Conservation (phyloP, 2,888 invertebrate genomes). For the Cephus pygmeus region DNA sequence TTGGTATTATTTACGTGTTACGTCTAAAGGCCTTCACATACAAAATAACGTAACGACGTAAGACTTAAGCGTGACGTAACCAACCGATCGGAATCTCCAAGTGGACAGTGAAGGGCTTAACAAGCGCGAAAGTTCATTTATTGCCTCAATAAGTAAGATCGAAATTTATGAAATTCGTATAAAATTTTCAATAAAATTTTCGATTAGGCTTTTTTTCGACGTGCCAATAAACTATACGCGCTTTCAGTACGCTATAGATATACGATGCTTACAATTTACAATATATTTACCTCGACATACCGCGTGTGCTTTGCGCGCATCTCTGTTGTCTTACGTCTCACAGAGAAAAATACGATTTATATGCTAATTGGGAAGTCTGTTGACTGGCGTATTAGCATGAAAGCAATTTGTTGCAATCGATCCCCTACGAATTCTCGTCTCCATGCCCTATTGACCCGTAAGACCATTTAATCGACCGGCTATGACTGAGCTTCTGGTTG, state of each 20-base stretch:
- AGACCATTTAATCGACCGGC: neutral
- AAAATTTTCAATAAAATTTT: neutral
- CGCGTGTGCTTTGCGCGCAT: neutral
- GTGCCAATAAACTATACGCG: neutral
- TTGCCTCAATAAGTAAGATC: neutral
- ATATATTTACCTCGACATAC: constrained; percentile 12
- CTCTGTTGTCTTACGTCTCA: constrained; percentile 14
- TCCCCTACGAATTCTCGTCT: neutral
- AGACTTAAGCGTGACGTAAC: too few relatives aligned
- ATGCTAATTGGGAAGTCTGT: constrained; percentile 44
- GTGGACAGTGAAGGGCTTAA: neutral
- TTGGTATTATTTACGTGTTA: neutral
- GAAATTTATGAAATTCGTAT: neutral
- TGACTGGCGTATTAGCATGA: constrained; percentile 39
- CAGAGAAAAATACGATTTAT: constrained; percentile 43
- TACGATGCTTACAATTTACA: neutral
- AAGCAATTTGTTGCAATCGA: constrained; percentile 45
- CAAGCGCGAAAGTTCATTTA: neutral
- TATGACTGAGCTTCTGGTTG: neutral
- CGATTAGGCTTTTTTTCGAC: neutral
- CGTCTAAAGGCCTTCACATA: neutral
- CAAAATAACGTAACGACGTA: too few relatives aligned
- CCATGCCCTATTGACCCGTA: neutral
- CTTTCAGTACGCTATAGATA: neutral
- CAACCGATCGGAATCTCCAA: too few relatives aligned